These are phyloP conservation scores for Thera obeliscata DNA, from an alignment of 2,888 invertebrate genomes.

Conservation along the genomic window DNA sequence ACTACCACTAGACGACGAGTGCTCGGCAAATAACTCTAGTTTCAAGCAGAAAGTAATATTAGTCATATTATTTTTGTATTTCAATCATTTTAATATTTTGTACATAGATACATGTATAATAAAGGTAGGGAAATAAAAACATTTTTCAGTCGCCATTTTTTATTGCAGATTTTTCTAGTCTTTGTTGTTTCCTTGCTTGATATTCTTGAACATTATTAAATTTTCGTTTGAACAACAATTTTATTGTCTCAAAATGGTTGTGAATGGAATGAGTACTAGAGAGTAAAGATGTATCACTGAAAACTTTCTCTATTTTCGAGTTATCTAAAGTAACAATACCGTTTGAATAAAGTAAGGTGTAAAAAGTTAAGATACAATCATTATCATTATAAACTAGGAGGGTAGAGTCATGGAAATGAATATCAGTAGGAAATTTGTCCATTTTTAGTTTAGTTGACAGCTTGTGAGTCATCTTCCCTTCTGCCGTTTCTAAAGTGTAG, in stretches of 20 bases:
- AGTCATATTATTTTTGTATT: neutral
- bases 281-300: conserved; percentile 45
- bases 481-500: conserved; percentile 63
- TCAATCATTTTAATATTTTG: neutral
- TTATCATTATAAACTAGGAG: conserved; percentile 69
- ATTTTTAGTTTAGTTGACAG: conserved; percentile 65
- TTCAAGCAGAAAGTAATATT: too few species aligned
- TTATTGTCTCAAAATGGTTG: conserved; percentile 67
- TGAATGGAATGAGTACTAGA: conserved; percentile 31
- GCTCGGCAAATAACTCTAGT: too few species aligned
- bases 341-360: conserved; percentile 56
- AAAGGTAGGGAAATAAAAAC: conserved; percentile 15
- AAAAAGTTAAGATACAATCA: conserved; percentile 62
- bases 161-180: conserved; percentile 82
- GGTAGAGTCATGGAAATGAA: conserved; percentile 61
- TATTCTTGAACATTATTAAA: conserved; percentile 93
- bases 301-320: conserved; percentile 55
- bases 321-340: conserved; percentile 48
- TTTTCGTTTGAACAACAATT: conserved; percentile 89
- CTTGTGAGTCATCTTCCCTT: conserved; percentile 59
- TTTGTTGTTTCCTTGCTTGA: conserved; percentile 89
- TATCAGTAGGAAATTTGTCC: conserved; percentile 70
- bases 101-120: neutral
- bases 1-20: too few species aligned
- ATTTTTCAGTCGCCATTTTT: conserved; percentile 36